Evolutionary conservation across 2,888 invertebrate genomes (phyloP).

Genomic region (Linhomoeus sp.): DNA sequence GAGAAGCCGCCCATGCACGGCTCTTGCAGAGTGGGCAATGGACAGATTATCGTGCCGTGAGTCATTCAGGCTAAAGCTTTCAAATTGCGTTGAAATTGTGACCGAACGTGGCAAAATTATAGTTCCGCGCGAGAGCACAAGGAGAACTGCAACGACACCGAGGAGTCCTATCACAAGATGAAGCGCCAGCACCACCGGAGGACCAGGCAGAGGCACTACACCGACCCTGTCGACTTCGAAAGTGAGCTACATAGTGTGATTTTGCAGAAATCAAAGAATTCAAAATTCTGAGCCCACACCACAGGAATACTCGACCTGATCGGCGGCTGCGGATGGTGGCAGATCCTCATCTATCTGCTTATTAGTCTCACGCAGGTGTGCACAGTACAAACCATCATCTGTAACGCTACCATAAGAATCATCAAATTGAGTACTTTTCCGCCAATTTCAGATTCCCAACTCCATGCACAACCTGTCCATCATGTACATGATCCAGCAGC

Average conservation of each 20-base stretch:
- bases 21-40: no score
- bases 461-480: conserved; percentile 27
- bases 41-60: no score
- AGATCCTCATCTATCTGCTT: conserved; percentile 25
- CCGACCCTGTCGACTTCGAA: conserved; percentile 27
- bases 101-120: background rate
- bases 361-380: conserved; percentile 21
- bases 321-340: conserved; percentile 28
- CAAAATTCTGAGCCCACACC: background rate
- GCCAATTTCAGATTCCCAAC: conserved; percentile 22
- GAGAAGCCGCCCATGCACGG: no score
- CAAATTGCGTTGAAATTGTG: no score
- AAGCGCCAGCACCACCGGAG: conserved; percentile 2
- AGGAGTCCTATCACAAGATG: conserved; percentile 4
- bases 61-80: no score
- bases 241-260: conserved; percentile 4
- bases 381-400: no score
- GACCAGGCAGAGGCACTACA: conserved; percentile 12
- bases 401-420: no score
- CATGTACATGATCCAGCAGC: conserved; percentile 26
- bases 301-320: conserved; percentile 26
- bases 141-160: conserved; percentile 3
- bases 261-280: background rate
- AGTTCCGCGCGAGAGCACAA: background rate
- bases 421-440: no score